A percentile compares a stretch with the other conserved stretches of the same genome.
phyloP scores from a whole-genome alignment of 2,113 vertebrate genomes.

The Motacilla tschutschensis region DNA sequence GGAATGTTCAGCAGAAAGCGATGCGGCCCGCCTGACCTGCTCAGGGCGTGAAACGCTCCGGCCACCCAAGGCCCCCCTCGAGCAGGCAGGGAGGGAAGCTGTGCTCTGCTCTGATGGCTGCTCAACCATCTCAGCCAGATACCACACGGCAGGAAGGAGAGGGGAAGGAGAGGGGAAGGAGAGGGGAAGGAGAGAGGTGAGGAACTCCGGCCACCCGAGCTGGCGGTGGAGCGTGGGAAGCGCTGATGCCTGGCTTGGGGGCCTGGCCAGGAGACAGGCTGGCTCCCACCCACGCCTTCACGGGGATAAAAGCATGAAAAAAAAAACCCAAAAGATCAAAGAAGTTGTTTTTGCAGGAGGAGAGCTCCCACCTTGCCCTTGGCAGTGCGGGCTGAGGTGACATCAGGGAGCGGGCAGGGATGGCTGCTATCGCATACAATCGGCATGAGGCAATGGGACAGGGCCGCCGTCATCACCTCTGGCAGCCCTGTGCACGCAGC shows the following conservation, averaged over 20 bases:
- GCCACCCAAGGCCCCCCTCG: not conserved
- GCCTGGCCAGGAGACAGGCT: not conserved
- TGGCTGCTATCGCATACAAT: not conserved
- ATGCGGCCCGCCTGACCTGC: not conserved
- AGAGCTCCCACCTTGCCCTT: not conserved
- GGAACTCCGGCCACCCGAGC: rapidly evolving
- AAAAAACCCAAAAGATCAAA: not conserved
- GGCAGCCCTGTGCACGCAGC: not conserved
- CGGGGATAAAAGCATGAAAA: not conserved
- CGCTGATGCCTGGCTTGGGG: not conserved
- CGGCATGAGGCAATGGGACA: not conserved
- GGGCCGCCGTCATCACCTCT: not conserved
- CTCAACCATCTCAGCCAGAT: not conserved
- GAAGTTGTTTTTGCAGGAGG: not conserved
- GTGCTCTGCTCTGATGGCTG: not conserved
- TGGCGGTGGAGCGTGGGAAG: not conserved
- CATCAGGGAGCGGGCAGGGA: not conserved
- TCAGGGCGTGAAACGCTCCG: rapidly evolving
- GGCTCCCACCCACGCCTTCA: not conserved
- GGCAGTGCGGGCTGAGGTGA: not conserved
- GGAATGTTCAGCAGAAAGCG: not conserved
- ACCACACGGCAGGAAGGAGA: not conserved
- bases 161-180: not conserved
- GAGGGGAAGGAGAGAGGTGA: not conserved
- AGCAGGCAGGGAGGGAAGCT: not conserved